Evolutionary conservation across 2,797 vertebrate genomes (phyloP), one percentile per base, ranked within the genome.

Genomic region (Loris lydekkerianus): DNA sequence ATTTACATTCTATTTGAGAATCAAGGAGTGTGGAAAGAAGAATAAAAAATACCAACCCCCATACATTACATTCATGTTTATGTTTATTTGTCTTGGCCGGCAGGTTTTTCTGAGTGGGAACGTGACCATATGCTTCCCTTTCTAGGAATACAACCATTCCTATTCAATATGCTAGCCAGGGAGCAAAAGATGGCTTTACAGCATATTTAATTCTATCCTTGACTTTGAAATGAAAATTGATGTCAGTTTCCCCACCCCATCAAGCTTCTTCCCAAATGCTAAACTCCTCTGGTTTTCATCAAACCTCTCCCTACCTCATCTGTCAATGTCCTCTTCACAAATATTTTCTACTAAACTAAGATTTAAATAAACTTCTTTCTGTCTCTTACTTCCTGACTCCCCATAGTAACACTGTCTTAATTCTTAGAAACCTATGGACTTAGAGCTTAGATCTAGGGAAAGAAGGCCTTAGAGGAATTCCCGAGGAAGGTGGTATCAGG

Each of bases 141-240:
- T 94, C 69, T 77, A 96, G 76, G 67, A 94, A 75, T 8, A 72
- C 65, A 92, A 37, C 63, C 40, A 17, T 56, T 72, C 27, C 65
- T 77, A 27, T 43, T 96, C 89, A 95, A 5, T 81, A 80, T 72
- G 53, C 58, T 85, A 92, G 10, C 61, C 72, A 56, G 20, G 25
- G 69, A 91, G 63, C 70, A 78, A 73, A 89, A 89, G 70, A 95
- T 25, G 56, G 70, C 78, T 94, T 93, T 86, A 53, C 1, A 67
- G 90, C 61, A 81, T 89, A 87, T 86, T 94, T 94, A 93, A 96
- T 94, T 93, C 83, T 72, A 89, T 65, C 67, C 89, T 91, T 91
- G 70, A 96, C 76, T 96, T 97, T 81, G 94, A 95, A 94, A 96
- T 93, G 95, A 97, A 97, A 92, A 96, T 93, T 70, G 83, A 94